Evolutionary conservation across 2,113 vertebrate species (phyloP), one percentile per base, ranked within the genome.

Genomic region (Scalopus aquaticus): DNA sequence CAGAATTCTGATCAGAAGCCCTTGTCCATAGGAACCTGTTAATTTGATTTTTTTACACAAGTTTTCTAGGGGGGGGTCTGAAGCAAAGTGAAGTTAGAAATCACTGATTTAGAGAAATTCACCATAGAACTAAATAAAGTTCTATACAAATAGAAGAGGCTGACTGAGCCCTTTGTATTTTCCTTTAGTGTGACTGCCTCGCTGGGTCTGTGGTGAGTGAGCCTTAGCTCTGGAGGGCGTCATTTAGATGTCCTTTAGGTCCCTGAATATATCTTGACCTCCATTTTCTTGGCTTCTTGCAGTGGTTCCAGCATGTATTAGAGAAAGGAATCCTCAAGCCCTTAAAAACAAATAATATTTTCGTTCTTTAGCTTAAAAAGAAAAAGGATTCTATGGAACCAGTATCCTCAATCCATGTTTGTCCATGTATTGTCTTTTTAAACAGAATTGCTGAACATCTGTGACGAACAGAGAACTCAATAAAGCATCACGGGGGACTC

Each of bases 11-110:
- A 86, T 65, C 54, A 56, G 35, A 92, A 67, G 56, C 30, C 17
- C 69, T 39, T 39, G 12, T 22, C 64, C 9, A 5, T 12, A 67
- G n/a, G 39, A 62, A 90, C 3, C 28, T 73, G 39, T 16, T 51
- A 51, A 51, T 74, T 56, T 91, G 10, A 35, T 60, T 93, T 70
- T 39, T 73, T 73, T 22, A 91, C 82, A 67, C 44, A 73, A 95
- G 44, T 22, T 92, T 44, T 94, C 19, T n/a, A 79, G 32, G 28
- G 88, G 28, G 88, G 64, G 3, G 56, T 92, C 32, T 79, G 77
- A 64, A 89, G 15, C 20, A 49, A 39, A 74, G 22, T 69, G 7
- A 37, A 83, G 73, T 51, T 89, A 26, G 60, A n/a, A 42, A 67
- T 13, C 37, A 39, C 15, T 89, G 79, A 90, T 80, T 51, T 88